These are phyloP conservation scores for Phylloscopus collybita DNA, from an alignment of 2,797 vertebrate species.

Conservation along the genomic window DNA sequence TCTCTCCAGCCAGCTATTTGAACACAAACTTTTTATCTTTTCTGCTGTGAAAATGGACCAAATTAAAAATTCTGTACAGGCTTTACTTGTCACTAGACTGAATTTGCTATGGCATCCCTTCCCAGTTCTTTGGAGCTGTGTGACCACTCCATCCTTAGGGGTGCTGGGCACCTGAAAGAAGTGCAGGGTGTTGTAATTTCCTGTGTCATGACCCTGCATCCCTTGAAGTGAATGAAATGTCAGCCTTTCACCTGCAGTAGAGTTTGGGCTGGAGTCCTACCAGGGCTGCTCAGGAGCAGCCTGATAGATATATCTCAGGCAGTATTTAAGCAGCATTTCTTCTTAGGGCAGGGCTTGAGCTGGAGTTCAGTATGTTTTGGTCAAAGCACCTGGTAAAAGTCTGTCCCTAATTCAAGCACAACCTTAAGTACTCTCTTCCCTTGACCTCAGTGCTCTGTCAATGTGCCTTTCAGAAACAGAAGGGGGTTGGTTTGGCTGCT, in stretches of 20 bases:
- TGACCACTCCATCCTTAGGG: background rate
- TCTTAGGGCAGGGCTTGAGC: background rate
- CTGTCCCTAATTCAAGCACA: background rate
- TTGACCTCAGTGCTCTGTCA: background rate
- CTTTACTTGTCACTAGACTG: background rate
- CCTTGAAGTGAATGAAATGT: background rate
- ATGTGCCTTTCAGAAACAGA: slow-evolving; percentile 32
- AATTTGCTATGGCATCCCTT: background rate
- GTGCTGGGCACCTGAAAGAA: background rate
- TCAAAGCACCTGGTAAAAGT: background rate
- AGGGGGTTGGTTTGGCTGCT: slow-evolving; percentile 45
- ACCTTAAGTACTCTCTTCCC: background rate
- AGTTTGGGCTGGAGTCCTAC: background rate
- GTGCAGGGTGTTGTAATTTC: background rate
- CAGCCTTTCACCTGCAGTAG: background rate
- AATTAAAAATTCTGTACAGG: background rate
- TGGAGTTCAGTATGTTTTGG: background rate
- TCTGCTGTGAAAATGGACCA: background rate
- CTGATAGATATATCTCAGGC: background rate
- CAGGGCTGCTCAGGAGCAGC: background rate
- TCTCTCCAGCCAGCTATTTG: slow-evolving; percentile 36
- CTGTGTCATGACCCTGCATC: background rate
- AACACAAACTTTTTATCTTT: background rate
- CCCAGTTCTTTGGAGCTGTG: background rate
- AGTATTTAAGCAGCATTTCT: background rate